Evolutionary conservation across 2,797 vertebrate genomes (phyloP).

Genomic region (Neostethus bicornis): DNA sequence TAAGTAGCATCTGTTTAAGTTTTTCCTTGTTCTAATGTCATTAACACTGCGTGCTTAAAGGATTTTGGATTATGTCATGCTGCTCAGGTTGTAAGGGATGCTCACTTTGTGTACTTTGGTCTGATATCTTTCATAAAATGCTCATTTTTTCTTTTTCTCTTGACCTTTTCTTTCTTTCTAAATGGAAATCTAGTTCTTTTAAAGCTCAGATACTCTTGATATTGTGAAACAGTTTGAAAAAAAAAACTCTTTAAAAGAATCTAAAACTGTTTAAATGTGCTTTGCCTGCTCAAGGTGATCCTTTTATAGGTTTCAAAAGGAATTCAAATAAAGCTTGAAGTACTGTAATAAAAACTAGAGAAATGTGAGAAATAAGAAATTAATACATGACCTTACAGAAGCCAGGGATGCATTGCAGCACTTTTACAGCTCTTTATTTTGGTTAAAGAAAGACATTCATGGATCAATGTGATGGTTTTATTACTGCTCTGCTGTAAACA

Average conservation of each 20-base stretch:
- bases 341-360: too few relatives aligned
- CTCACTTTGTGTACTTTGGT: constrained; percentile 26
- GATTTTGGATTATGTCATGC: constrained; percentile 37
- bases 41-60: constrained; percentile 38
- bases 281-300: neutral
- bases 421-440: neutral
- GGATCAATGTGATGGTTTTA: neutral
- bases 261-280: neutral
- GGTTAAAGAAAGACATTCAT: neutral
- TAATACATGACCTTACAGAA: neutral
- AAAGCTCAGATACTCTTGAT: neutral
- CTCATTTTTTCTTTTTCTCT: neutral
- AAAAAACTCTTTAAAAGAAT: neutral
- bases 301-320: neutral
- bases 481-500: too few relatives aligned
- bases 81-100: constrained; percentile 9
- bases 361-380: neutral
- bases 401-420: neutral
- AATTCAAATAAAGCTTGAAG: neutral
- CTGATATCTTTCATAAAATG: neutral
- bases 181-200: neutral
- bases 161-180: neutral
- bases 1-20: constrained; percentile 11
- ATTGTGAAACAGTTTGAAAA: neutral
- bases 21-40: constrained; percentile 38